Base-by-base conservation (phyloP, 2,113 vertebrate species). In the Telmatochromis sp. region DNA sequence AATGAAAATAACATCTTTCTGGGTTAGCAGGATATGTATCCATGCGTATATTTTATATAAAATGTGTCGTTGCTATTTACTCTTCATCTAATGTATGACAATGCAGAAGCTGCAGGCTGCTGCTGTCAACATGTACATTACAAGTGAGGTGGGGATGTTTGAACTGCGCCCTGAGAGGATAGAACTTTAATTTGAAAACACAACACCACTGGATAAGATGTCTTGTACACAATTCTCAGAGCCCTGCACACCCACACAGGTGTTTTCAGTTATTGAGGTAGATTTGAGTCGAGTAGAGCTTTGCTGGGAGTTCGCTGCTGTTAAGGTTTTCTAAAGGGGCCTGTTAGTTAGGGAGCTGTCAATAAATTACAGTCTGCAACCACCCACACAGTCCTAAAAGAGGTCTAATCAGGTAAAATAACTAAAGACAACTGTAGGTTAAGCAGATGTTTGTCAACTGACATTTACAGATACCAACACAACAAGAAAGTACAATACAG, bases 151-250 rank as follows among this genome's bases (percentile, higher is more conserved):
- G 45, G 26, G 89, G 60, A 63, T 83, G 82, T 90, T 89, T 87
- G 87, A 91, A 83, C 60, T 83, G 84, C 0, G 53, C 3, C 89
- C 35, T 54, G 63, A 71, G 89, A 89, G 86, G 45, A 82, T 80
- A 82, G 3, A 90, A 88, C 71, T 84, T 89, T 21, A 75, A 68
- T 85, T 87, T 87, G 78, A 33, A 88, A 84, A 84, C 33, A 28
- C 57, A 68, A 14, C 14, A 7, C 51, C 33, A 12, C 1, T 51
- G 45, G 86, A 12, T 26, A 81, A 68, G 28, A 71, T 35, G 37
- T 68, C 42, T 10, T 21, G 13, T 35, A 47, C 33, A 26, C 71
- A 35, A 42, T 58, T 78, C 73, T 51, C 45, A 31, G 45, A 78
- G 45, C 45, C 45, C 7, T 51, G 26, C 17, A 78, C 45, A 33